These are phyloP conservation scores for Psococerastis gibbosa DNA, from an alignment of 2,888 invertebrate genomes.

Conservation along the genomic window DNA sequence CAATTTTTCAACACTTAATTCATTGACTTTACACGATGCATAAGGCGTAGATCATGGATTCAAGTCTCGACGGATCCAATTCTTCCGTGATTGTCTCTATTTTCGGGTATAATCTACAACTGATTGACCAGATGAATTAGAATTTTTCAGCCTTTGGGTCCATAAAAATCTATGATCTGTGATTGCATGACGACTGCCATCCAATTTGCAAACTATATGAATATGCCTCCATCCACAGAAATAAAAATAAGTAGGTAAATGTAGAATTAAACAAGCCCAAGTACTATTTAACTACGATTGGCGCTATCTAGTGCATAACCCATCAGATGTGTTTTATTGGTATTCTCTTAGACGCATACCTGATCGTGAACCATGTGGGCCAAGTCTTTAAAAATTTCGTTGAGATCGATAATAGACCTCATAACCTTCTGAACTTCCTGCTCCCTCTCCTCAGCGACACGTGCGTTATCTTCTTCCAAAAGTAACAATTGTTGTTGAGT, in stretches of 20 bases:
- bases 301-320: not conserved
- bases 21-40: not conserved
- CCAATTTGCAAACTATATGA: too few relatives aligned
- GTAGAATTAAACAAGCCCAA: not conserved
- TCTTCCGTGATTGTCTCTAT: too few relatives aligned
- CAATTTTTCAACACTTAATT: conserved; percentile 1
- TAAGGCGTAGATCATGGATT: too few relatives aligned
- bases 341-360: conserved; percentile 21
- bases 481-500: conserved; percentile 43
- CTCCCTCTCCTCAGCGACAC: conserved; percentile 47
- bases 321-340: not conserved
- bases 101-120: too few relatives aligned
- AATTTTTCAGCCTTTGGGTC: too few relatives aligned
- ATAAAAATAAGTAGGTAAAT: conserved; percentile 15
- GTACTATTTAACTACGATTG: not conserved
- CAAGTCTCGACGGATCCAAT: too few relatives aligned
- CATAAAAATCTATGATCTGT: too few relatives aligned
- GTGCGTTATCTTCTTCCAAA: conserved; percentile 68
- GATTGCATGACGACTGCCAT: too few relatives aligned
- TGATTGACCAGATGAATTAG: too few relatives aligned
- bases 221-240: too few relatives aligned
- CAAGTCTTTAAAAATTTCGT: conserved; percentile 74
- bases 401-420: conserved; percentile 80
- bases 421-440: conserved; percentile 84
- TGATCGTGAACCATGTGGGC: conserved; percentile 40